phyloP scores from a whole-genome alignment of 1,140 invertebrate genomes.

The Pinna nobilis region DNA sequence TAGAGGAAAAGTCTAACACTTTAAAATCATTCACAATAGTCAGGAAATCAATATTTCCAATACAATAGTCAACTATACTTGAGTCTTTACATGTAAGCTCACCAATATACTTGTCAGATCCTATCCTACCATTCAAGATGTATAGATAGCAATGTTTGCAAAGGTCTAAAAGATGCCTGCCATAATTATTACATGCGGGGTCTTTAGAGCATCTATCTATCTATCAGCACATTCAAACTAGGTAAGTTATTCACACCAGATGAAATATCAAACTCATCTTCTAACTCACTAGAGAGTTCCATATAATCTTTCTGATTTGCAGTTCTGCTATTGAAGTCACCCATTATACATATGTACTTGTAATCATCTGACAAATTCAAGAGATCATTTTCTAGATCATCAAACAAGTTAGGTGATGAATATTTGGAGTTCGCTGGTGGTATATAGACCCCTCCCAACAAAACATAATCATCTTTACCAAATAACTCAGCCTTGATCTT shows the following conservation, averaged over 20 bases:
- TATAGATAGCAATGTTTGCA: conserved; percentile 7
- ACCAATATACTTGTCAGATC: conserved; percentile 5
- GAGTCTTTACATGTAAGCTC: conserved; percentile 21
- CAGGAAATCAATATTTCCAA: background rate
- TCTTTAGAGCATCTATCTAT: background rate
- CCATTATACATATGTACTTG: background rate
- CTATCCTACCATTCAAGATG: conserved; percentile 14
- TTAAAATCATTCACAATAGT: background rate
- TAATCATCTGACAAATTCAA: background rate
- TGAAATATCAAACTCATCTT: background rate
- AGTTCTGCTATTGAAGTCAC: conserved; percentile 1
- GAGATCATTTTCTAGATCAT: conserved; percentile 1
- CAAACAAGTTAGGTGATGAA: too few species aligned
- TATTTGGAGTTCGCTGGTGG: background rate
- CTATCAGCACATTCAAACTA: background rate
- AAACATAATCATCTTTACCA: conserved; percentile 1
- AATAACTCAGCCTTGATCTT: background rate
- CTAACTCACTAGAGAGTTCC: background rate
- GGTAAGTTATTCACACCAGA: too few species aligned
- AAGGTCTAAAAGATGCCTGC: conserved; percentile 1
- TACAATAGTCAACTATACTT: conserved; percentile 21
- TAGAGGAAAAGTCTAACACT: conserved; percentile 4
- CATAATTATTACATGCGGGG: conserved; percentile 20
- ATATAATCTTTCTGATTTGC: conserved; percentile 1
- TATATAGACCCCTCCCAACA: background rate